A percentile compares a stretch with the other conserved stretches of the same genome.
Evolutionary conservation across 2,797 vertebrate species (phyloP).

Genomic region (Sebastes flavidus): DNA sequence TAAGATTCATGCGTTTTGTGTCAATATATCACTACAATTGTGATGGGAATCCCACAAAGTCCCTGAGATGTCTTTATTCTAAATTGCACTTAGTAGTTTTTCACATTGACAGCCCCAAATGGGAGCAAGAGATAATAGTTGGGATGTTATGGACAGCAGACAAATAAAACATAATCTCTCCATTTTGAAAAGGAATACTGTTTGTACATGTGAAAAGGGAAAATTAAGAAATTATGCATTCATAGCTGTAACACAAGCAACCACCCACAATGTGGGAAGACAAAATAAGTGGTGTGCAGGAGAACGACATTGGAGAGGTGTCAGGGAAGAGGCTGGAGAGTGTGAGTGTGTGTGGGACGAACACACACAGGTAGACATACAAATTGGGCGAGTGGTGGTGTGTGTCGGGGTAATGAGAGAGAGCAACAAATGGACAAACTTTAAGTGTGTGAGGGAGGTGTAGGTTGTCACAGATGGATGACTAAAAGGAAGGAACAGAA

Average conservation of each 20-base stretch:
- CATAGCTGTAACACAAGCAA: slow-evolving; percentile 28
- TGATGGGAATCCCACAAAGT: background rate
- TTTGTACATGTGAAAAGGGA: background rate
- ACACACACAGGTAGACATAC: slow-evolving; percentile 44
- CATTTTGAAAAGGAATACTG: background rate
- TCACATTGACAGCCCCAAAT: background rate
- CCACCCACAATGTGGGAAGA: slow-evolving; percentile 42
- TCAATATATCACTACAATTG: background rate
- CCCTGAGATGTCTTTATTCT: background rate
- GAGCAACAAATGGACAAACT: slow-evolving; percentile 49
- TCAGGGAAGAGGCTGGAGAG: slow-evolving; percentile 29
- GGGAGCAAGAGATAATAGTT: background rate
- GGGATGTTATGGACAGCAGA: background rate
- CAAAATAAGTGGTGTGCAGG: slow-evolving; percentile 30
- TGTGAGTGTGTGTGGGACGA: slow-evolving; percentile 25
- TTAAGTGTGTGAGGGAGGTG: slow-evolving; percentile 62
- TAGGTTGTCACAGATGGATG: slow-evolving; percentile 72
- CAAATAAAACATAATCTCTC: background rate
- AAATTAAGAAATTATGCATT: slow-evolving; percentile 37
- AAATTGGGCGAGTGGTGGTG: slow-evolving; percentile 32
- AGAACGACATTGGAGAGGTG: slow-evolving; percentile 31
- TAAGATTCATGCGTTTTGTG: background rate
- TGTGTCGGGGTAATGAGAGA: slow-evolving; percentile 39
- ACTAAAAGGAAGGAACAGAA: slow-evolving; percentile 61
- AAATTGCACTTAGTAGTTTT: background rate